Conservation (phyloP, 2,797 vertebrate species). For the Loris lydekkerianus region DNA sequence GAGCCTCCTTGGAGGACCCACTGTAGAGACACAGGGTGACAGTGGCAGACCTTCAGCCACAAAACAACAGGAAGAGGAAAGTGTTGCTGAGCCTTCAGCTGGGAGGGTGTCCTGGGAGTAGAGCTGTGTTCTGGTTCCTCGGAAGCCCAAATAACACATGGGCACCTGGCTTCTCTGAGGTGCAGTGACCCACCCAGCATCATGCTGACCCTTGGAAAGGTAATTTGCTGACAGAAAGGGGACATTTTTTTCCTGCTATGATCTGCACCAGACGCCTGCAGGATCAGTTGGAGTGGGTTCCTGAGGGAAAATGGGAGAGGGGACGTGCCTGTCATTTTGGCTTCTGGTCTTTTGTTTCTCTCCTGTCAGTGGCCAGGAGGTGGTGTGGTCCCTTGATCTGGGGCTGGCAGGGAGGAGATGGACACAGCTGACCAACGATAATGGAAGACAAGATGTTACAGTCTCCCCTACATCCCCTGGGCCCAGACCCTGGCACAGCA, state of each 20-base stretch:
- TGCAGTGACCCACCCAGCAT: background rate
- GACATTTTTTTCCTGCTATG: slow-evolving; percentile 18
- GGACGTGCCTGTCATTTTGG: fast-evolving
- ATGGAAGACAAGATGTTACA: fast-evolving
- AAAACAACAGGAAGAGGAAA: background rate
- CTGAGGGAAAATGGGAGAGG: background rate
- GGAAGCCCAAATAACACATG: background rate
- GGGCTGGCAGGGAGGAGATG: background rate
- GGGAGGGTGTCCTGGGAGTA: background rate
- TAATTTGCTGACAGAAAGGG: slow-evolving; percentile 61
- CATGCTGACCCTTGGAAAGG: background rate
- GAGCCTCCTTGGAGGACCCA: slow-evolving; percentile 1
- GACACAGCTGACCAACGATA: fast-evolving
- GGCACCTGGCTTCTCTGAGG: background rate
- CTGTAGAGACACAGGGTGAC: background rate
- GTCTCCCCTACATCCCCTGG: background rate
- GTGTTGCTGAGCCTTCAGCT: fast-evolving
- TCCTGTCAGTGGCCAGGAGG: background rate
- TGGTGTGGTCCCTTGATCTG: fast-evolving
- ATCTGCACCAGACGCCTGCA: background rate
- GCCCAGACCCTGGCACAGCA: background rate
- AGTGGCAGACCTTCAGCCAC: background rate
- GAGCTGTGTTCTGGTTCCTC: fast-evolving
- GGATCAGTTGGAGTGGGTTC: background rate
- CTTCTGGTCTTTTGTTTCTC: background rate